Evolutionary conservation across 2,888 invertebrate genomes (phyloP), one percentile per base, ranked within the genome.

Genomic region (Tolmerus cingulatus): DNA sequence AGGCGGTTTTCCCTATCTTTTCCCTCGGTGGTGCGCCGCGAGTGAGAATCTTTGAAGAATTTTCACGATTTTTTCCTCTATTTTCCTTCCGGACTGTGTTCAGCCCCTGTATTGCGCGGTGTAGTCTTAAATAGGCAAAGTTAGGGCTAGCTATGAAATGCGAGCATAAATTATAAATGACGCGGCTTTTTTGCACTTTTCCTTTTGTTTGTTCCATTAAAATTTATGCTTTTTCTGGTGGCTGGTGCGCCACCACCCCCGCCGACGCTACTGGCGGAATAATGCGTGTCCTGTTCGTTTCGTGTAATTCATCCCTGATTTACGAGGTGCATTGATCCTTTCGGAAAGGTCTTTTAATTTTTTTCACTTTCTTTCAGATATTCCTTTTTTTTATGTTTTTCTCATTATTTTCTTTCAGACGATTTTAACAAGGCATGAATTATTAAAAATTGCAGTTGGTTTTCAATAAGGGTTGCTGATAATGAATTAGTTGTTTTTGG

Each of bases 101-200:
- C 23, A 23, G 66, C 19, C 23, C 12, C 37, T 51, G 51, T 51
- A 16, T 51, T 51, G 16, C 51, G 5, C 51, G 51, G n/a, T 7
- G 51, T n/a, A n/a, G 51, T 51, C 51, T 51, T 51, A 51, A 76
- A 76, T 76, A 76, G 76, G 16, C 40, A 76, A 76, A 76, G 76
- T 76, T 76, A 66, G 66, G 76, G 76, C 76, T 51, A 81, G 55
- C 81, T 46, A 51, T n/a, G 46, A 51, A 74, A 40, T 66, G 84
- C 84, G 84, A 57, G 84, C 84, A 84, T 84, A 84, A 84, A 84
- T 84, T 84, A 84, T 84, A 84, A 84, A 84, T 84, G 84, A 84
- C 74, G 84, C 66, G 66, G 66, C 57, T 84, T 84, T 84, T 84
- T 84, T 84, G 84, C 84, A 74, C 66, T 84, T 66, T 19, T 84